phyloP scores from a whole-genome alignment of 1,140 invertebrate genomes.

The Potamilus streckersoni region DNA sequence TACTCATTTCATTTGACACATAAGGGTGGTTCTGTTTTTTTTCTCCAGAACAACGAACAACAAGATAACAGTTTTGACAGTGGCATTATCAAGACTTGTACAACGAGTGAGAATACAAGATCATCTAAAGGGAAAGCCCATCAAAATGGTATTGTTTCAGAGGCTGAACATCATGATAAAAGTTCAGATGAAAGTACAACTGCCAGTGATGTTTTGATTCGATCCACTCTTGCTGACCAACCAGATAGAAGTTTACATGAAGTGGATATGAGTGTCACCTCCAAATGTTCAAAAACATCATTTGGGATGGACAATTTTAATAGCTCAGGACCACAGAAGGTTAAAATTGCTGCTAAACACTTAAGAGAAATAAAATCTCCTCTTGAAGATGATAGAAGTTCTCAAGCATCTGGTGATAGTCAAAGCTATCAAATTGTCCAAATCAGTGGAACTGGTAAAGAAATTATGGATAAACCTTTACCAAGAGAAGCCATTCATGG shows the following conservation, averaged over 20 bases:
- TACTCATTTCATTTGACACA: no score
- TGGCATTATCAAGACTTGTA: conserved; percentile 49
- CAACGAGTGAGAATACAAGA: conserved; percentile 19
- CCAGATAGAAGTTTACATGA: conserved; percentile 23
- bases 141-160: neutral
- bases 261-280: conserved; percentile 17
- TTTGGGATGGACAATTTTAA: conserved; percentile 52
- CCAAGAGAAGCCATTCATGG: no score
- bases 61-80: conserved; percentile 36
- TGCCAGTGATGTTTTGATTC: conserved; percentile 54
- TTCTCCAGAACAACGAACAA: no score
- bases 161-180: conserved; percentile 5
- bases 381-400: conserved; percentile 28
- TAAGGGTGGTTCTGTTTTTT: no score
- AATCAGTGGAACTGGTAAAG: no score
- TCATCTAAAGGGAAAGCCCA: conserved; percentile 10
- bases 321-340: conserved; percentile 45
- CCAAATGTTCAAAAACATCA: conserved; percentile 45
- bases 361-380: conserved; percentile 50
- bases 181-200: conserved; percentile 52
- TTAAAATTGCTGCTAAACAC: conserved; percentile 52
- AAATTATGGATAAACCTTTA: no score
- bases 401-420: conserved; percentile 12
- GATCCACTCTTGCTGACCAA: conserved; percentile 40
- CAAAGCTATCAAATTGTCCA: no score